Conservation (phyloP, 2,888 invertebrate species). For the Ennomos fuscantarius region DNA sequence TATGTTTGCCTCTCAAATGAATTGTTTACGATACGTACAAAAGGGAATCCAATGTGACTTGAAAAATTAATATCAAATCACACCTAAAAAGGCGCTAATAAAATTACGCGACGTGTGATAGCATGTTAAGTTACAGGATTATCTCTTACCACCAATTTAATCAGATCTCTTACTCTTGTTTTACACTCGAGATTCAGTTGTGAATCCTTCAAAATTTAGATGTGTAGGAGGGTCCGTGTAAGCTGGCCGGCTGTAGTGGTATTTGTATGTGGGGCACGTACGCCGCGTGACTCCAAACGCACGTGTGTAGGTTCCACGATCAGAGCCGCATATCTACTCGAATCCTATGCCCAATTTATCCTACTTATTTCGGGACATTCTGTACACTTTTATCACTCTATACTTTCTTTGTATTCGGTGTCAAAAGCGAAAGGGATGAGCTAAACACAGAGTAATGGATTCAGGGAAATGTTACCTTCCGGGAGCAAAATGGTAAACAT, state of each 20-base stretch:
- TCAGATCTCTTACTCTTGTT: slow-evolving; percentile 40
- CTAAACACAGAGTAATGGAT: slow-evolving; percentile 44
- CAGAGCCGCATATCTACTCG: slow-evolving; percentile 56
- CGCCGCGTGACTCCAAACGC: slow-evolving; percentile 66
- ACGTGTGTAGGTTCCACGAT: slow-evolving; percentile 65
- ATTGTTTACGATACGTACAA: not conserved
- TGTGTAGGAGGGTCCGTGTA: slow-evolving; percentile 45
- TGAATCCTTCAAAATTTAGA: slow-evolving; percentile 33
- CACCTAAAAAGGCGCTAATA: slow-evolving; percentile 36
- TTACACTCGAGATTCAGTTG: slow-evolving; percentile 28
- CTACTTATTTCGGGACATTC: slow-evolving; percentile 62
- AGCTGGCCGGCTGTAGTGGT: slow-evolving; percentile 53
- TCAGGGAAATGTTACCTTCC: slow-evolving; percentile 34
- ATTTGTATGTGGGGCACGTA: slow-evolving; percentile 62
- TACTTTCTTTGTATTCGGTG: slow-evolving; percentile 50
- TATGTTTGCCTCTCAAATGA: no score
- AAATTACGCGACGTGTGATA: slow-evolving; percentile 46
- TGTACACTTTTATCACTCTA: slow-evolving; percentile 55
- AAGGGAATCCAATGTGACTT: slow-evolving; percentile 6
- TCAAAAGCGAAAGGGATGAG: slow-evolving; percentile 48
- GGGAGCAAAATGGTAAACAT: slow-evolving; percentile 23
- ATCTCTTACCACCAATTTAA: slow-evolving; percentile 47
- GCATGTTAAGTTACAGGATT: slow-evolving; percentile 51
- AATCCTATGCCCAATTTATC: slow-evolving; percentile 68
- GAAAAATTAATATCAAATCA: slow-evolving; percentile 34